Percentiles rank a stretch among this genome's conserved stretches.
These are phyloP conservation scores for Himalopsyche japonica DNA, from an alignment of 2,888 invertebrate genomes.

Conservation along the genomic window DNA sequence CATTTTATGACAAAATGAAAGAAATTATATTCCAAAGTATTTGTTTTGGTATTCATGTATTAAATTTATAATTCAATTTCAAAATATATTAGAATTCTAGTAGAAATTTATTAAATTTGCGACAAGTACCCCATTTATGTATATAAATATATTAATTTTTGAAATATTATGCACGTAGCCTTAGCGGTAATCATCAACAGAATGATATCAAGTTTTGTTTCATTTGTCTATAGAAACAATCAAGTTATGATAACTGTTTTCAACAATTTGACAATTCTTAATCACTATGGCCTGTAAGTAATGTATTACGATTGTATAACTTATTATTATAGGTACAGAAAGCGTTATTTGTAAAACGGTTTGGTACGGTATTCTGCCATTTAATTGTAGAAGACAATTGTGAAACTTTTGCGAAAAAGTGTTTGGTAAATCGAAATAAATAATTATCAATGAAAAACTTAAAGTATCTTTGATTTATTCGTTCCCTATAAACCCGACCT, in stretches of 20 bases:
- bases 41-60: no score
- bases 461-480: neutral
- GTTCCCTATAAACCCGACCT: no score
- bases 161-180: constrained; percentile 33
- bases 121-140: neutral
- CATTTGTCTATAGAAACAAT: neutral
- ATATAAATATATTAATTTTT: constrained; percentile 6
- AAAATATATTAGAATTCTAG: no score
- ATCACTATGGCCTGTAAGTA: constrained; percentile 25
- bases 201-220: neutral
- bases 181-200: constrained; percentile 7
- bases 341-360: constrained; percentile 17
- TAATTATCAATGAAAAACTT: neutral
- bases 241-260: neutral
- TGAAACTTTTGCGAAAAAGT: neutral
- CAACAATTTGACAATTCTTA: neutral
- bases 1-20: no score
- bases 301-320: constrained; percentile 22
- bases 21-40: no score
- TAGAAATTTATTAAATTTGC: neutral
- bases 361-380: constrained; percentile 29
- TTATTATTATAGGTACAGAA: neutral
- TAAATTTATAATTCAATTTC: no score
- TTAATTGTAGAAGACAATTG: constrained; percentile 23
- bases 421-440: constrained; percentile 29